Conservation (phyloP, 2,113 vertebrate genomes). For the Chaetorhynchus papuensis region DNA sequence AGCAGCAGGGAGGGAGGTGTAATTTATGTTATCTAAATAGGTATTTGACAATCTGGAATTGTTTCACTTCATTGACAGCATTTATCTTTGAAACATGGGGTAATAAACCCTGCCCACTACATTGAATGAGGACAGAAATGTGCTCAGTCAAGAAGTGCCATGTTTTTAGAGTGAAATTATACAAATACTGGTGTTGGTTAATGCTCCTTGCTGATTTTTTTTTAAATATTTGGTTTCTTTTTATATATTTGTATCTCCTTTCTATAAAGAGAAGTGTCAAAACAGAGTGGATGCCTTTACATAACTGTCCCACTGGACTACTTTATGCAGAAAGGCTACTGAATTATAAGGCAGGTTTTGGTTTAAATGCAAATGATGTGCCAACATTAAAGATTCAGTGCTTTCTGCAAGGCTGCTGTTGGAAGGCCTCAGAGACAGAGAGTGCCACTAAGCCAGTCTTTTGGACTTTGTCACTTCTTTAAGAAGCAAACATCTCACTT, state of each 20-base stretch:
- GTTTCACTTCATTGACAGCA: not conserved
- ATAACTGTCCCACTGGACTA: not conserved
- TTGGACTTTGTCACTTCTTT: not conserved
- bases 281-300: not conserved
- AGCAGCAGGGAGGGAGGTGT: not conserved
- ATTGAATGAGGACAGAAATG: not conserved
- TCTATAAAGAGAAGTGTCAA: not conserved
- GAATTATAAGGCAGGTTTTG: not conserved
- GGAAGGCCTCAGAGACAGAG: not conserved
- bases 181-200: accelerated
- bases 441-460: not conserved
- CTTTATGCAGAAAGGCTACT: not conserved
- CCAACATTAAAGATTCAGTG: not conserved
- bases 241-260: not conserved
- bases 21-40: not conserved
- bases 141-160: not conserved
- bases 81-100: not conserved
- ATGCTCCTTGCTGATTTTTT: not conserved
- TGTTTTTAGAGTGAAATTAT: not conserved
- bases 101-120: not conserved
- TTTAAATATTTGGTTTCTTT: not conserved
- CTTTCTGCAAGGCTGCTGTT: not conserved
- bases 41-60: not conserved
- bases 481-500: not conserved
- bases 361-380: slow-evolving; percentile 19